Conservation (phyloP, 2,797 vertebrate species). For the Gadopsis marmoratus region DNA sequence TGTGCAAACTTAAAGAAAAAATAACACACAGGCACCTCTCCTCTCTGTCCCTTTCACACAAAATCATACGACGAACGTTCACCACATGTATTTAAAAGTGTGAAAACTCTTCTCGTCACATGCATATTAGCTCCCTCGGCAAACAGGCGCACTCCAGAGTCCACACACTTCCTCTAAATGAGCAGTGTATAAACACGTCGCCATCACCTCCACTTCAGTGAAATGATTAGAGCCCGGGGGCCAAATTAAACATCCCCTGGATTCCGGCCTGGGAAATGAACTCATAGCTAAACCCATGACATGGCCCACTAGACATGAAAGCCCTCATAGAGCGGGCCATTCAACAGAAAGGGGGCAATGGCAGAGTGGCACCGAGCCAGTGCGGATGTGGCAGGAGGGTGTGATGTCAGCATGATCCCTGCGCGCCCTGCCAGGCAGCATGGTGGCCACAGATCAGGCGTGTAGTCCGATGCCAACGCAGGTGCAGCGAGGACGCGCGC, state of each 20-base stretch:
- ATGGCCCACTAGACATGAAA: slow-evolving; percentile 74
- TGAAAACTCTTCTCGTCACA: slow-evolving; percentile 39
- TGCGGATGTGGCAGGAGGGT: slow-evolving; percentile 59
- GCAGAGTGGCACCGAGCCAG: slow-evolving; percentile 56
- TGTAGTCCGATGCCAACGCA: slow-evolving; percentile 41
- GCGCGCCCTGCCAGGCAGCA: slow-evolving; percentile 23
- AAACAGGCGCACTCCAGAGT: slow-evolving; percentile 28
- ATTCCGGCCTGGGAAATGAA: slow-evolving; percentile 74
- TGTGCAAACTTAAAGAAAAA: slow-evolving; percentile 17
- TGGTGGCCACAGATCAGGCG: background rate
- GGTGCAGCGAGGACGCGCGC: slow-evolving; percentile 38
- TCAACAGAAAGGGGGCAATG: slow-evolving; percentile 32
- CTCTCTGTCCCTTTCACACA: slow-evolving; percentile 16
- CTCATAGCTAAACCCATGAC: slow-evolving; percentile 77
- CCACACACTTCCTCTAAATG: slow-evolving; percentile 56
- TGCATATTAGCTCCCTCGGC: slow-evolving; percentile 28
- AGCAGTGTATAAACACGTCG: slow-evolving; percentile 67
- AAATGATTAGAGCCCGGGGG: slow-evolving; percentile 56
- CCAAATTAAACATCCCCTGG: slow-evolving; percentile 80
- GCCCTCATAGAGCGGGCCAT: slow-evolving; percentile 62
- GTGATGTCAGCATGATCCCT: slow-evolving; percentile 55
- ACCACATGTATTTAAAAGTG: slow-evolving; percentile 34
- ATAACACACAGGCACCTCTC: slow-evolving; percentile 13
- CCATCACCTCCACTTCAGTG: slow-evolving; percentile 71
- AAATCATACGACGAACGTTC: slow-evolving; percentile 32